These are phyloP conservation scores for Montifringilla adamsi DNA, from an alignment of 2,113 vertebrate species.

Conservation along the genomic window DNA sequence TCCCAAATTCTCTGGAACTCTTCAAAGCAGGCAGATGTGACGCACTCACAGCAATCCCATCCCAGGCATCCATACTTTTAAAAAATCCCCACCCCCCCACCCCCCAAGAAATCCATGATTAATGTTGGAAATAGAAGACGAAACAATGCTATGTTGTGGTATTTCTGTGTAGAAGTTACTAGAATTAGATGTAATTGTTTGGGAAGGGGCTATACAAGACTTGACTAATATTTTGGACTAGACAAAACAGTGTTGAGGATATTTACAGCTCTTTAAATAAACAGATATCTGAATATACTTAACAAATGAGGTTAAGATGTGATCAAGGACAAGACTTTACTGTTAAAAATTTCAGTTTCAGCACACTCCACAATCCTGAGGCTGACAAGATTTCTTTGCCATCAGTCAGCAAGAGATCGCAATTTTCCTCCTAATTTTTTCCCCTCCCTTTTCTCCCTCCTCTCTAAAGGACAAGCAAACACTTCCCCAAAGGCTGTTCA, in stretches of 20 bases:
- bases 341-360: not conserved
- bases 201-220: not conserved
- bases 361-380: not conserved
- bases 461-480: constrained; percentile 49
- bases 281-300: not conserved
- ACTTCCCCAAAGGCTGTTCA: constrained; percentile 37
- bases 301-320: not conserved
- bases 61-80: not conserved
- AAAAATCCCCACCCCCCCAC: not conserved
- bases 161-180: not conserved
- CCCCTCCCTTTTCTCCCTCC: not conserved
- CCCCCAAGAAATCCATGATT: no score
- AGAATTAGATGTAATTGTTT: not conserved
- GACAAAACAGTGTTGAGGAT: not conserved
- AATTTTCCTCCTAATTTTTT: not conserved
- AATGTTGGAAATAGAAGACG: not conserved
- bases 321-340: not conserved
- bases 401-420: not conserved
- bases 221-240: not conserved
- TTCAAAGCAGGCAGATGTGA: not conserved
- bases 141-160: not conserved
- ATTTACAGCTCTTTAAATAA: not conserved
- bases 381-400: not conserved
- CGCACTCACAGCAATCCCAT: not conserved
- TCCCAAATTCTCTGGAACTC: not conserved